Evolutionary conservation across 2,113 vertebrate genomes (phyloP).

Genomic region (Calyptomena viridis): DNA sequence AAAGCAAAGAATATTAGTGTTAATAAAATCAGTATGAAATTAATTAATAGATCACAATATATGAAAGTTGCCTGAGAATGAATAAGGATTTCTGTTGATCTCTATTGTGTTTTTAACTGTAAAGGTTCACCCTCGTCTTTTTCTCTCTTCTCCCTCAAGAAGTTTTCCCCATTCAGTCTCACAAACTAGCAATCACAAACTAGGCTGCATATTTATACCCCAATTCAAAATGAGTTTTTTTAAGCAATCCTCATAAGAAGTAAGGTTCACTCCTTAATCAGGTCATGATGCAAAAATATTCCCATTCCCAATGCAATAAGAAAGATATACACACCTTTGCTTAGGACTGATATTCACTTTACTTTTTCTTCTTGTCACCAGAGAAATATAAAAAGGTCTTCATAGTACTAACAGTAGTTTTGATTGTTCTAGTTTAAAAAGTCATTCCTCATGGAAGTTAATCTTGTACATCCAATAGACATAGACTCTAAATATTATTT

Average conservation of each 20-base stretch:
- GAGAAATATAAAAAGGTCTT: background rate
- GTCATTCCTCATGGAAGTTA: background rate
- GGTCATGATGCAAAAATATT: background rate
- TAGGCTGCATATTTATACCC: background rate
- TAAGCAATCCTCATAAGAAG: background rate
- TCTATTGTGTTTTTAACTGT: background rate
- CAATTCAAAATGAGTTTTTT: background rate
- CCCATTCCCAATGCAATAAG: rapidly evolving
- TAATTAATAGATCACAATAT: background rate
- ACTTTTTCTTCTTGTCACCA: background rate
- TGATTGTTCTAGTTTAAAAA: background rate
- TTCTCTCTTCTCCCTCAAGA: background rate
- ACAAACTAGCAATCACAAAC: background rate
- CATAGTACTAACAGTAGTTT: background rate
- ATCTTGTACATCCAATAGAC: background rate
- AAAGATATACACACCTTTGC: background rate
- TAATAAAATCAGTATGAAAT: background rate
- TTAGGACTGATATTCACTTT: background rate
- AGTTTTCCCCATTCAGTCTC: background rate
- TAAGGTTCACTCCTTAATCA: background rate
- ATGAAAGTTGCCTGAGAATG: background rate
- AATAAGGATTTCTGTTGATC: background rate
- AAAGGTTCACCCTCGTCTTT: background rate
- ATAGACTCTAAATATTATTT: too few species aligned
- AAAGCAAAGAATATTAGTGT: background rate